A percentile compares a stretch with the other conserved stretches of the same genome.
These are phyloP conservation scores for Molossus alvarezi DNA, from an alignment of 2,797 vertebrate species.

Conservation along the genomic window DNA sequence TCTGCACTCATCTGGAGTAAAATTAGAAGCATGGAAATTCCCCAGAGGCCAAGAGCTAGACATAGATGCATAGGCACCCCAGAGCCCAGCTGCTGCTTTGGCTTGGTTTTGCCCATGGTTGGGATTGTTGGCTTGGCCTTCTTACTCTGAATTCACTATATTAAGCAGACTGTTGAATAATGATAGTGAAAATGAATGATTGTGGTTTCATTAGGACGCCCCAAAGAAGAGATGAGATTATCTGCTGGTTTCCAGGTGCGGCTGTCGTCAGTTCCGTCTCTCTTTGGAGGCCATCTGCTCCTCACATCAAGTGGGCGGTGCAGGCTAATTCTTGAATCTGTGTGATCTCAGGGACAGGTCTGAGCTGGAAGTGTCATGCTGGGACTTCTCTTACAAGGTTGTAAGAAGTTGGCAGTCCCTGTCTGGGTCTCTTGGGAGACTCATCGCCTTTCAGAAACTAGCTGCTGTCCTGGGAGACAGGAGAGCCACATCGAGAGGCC, in stretches of 20 bases:
- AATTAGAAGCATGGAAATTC: background rate
- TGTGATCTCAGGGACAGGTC: background rate
- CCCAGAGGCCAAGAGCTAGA: background rate
- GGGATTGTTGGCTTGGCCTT: background rate
- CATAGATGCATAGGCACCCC: background rate
- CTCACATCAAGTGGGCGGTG: background rate
- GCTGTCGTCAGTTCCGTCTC: background rate
- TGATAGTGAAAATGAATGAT: conserved; percentile 30
- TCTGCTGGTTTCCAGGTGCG: background rate
- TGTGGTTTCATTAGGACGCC: conserved; percentile 39
- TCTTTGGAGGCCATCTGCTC: background rate
- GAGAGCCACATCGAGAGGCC: background rate
- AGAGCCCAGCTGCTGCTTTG: conserved; percentile 10
- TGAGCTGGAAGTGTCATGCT: background rate
- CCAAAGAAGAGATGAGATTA: conserved; percentile 21
- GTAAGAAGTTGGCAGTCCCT: background rate
- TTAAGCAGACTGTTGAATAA: conserved; percentile 41
- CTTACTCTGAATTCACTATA: background rate
- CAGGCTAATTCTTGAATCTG: background rate
- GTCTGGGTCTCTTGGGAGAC: background rate
- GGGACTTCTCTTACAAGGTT: background rate
- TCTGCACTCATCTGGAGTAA: background rate
- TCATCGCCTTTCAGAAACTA: background rate
- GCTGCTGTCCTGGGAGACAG: background rate
- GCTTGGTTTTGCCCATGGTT: background rate